Percentiles rank a stretch among this genome's conserved stretches.
These are phyloP conservation scores for Heloderma charlesbogerti DNA, from an alignment of 2,113 vertebrate species.

Conservation along the genomic window DNA sequence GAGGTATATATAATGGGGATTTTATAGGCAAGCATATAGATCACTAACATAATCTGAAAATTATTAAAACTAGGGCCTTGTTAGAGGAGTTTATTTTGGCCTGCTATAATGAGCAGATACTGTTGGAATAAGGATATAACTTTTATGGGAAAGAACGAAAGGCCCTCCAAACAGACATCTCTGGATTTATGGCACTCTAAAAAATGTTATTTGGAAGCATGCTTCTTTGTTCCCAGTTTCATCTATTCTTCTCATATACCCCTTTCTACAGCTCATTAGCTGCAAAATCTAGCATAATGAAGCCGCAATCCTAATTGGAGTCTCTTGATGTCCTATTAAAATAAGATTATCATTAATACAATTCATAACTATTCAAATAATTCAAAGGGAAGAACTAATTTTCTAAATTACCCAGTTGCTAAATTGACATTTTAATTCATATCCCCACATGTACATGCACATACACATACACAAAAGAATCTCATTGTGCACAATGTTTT, in stretches of 20 bases:
- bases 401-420: background rate
- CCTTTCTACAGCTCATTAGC: background rate
- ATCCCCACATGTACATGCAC: background rate
- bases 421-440: slow-evolving; percentile 51
- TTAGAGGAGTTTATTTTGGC: background rate
- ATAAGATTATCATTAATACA: slow-evolving; percentile 41
- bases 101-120: background rate
- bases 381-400: background rate
- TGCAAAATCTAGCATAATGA: slow-evolving; percentile 42
- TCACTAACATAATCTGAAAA: background rate
- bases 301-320: slow-evolving; percentile 21
- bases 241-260: background rate
- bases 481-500: slow-evolving; percentile 32
- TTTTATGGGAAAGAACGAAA: background rate
- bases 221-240: background rate
- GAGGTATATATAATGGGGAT: background rate
- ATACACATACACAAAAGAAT: background rate
- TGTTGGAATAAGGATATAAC: background rate
- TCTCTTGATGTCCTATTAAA: slow-evolving; percentile 34
- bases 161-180: background rate
- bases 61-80: background rate
- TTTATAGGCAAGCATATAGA: background rate
- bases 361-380: background rate
- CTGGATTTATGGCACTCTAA: background rate
- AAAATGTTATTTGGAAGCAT: background rate